Conservation (phyloP, 1,140 invertebrate genomes). For the Bombus sibiricus region DNA sequence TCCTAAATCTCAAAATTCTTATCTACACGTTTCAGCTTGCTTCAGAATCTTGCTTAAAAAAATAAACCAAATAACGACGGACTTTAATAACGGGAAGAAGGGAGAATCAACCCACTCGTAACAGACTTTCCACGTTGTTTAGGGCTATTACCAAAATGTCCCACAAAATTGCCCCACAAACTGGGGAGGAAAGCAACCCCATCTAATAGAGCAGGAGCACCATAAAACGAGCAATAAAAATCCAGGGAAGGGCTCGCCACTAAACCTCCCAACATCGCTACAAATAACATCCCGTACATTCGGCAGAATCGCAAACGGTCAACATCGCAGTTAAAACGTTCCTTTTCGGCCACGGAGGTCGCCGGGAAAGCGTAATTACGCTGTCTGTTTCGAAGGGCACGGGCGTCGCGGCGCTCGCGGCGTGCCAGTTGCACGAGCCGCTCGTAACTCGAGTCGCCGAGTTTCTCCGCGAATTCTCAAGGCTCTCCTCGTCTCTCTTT, state of each 20-base stretch:
- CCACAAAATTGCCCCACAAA: neutral
- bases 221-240: neutral
- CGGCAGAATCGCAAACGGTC: neutral
- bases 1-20: too few species aligned
- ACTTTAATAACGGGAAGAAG: neutral
- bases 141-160: neutral
- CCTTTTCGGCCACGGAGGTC: neutral
- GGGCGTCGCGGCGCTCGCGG: neutral
- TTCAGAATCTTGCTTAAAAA: too few species aligned
- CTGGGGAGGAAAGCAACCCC: neutral
- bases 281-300: neutral
- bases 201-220: neutral
- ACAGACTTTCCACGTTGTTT: neutral
- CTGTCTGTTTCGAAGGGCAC: neutral
- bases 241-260: neutral
- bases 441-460: neutral
- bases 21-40: too few species aligned
- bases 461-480: constrained; percentile 12
- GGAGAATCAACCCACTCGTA: neutral
- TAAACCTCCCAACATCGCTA: neutral
- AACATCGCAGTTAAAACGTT: neutral
- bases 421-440: neutral
- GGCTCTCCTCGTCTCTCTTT: neutral
- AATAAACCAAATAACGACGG: too few species aligned
- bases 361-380: neutral